phyloP scores from a whole-genome alignment of 1,140 invertebrate species.

The Maconellicoccus hirsutus region DNA sequence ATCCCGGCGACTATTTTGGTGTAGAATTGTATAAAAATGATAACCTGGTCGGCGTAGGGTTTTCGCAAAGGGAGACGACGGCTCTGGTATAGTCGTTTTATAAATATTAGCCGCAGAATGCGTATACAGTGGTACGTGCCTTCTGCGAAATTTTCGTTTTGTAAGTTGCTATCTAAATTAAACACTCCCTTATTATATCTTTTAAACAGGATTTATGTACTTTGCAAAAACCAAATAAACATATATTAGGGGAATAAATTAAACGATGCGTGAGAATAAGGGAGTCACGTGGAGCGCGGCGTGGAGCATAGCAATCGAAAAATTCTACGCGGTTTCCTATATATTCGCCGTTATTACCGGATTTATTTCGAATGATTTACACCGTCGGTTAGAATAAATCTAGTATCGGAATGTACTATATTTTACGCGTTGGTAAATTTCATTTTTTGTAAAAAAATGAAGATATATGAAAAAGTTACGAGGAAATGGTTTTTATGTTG shows the following conservation, averaged over 20 bases:
- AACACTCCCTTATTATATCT: slow-evolving; percentile 16
- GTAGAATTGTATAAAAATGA: too few relatives aligned
- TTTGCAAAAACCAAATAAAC: slow-evolving; percentile 19
- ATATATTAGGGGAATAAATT: slow-evolving; percentile 13
- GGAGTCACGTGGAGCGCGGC: not conserved
- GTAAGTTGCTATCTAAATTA: slow-evolving; percentile 12
- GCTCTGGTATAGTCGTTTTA: too few relatives aligned
- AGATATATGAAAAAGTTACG: not conserved
- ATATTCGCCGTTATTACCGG: not conserved
- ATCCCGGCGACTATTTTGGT: too few relatives aligned
- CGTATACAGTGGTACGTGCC: not conserved
- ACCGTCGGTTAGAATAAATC: not conserved
- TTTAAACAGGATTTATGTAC: slow-evolving; percentile 17
- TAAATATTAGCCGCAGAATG: too few relatives aligned
- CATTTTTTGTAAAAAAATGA: not conserved
- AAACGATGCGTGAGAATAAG: not conserved
- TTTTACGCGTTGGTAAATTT: not conserved
- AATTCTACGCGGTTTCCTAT: not conserved
- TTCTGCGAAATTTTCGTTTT: not conserved
- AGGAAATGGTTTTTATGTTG: too few relatives aligned
- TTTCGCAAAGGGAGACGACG: too few relatives aligned
- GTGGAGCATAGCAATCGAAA: slow-evolving; percentile 7
- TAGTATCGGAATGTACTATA: not conserved
- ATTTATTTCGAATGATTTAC: slow-evolving; percentile 9
- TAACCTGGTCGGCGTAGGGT: too few relatives aligned